Evolutionary conservation across 2,113 vertebrate species (phyloP).

Genomic region (Petrocephalus microphthalmus): DNA sequence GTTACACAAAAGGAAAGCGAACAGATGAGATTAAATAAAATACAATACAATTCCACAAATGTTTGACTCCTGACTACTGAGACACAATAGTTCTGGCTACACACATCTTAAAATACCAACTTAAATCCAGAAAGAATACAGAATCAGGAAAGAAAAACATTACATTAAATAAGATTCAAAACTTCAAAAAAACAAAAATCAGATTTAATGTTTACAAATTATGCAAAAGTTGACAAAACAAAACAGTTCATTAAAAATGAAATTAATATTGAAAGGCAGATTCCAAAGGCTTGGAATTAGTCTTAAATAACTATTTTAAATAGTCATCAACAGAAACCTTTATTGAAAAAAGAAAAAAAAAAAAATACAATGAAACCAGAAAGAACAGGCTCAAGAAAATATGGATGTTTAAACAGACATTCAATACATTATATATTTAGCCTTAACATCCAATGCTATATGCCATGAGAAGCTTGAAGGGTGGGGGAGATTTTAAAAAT

Average conservation of each 20-base stretch:
- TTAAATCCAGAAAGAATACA: background rate
- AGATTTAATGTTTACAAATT: constrained; percentile 85
- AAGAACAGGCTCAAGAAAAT: constrained; percentile 66
- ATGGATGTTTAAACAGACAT: constrained; percentile 54
- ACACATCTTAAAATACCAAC: background rate
- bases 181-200: constrained; percentile 71
- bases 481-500: background rate
- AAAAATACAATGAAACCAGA: constrained; percentile 58
- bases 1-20: background rate
- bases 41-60: background rate
- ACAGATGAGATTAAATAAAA: constrained; percentile 62
- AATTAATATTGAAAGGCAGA: constrained; percentile 32
- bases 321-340: background rate
- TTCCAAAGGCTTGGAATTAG: constrained; percentile 72
- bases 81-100: background rate
- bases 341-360: constrained; percentile 35
- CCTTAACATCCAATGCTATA: background rate
- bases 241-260: constrained; percentile 46
- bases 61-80: too few species aligned
- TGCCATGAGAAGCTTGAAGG: background rate
- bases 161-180: constrained; percentile 67
- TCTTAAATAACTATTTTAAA: constrained; percentile 60
- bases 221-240: constrained; percentile 48
- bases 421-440: constrained; percentile 17
- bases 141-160: background rate